phyloP scores from a whole-genome alignment of 1,140 invertebrate species.

The Chironomus striatipennis region DNA sequence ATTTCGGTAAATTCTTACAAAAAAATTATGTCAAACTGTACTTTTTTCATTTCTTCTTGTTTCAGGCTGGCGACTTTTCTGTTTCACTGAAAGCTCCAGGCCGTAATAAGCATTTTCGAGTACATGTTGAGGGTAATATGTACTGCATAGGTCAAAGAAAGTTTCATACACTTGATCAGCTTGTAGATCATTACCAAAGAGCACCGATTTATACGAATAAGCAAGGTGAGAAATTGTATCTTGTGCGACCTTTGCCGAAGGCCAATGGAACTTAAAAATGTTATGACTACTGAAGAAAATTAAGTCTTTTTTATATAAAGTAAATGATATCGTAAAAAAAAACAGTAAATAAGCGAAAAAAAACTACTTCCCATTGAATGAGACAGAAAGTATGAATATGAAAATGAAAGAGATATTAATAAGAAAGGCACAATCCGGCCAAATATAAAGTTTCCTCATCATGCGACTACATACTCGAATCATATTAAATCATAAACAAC shows the following conservation, averaged over 20 bases:
- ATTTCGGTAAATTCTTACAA: no score
- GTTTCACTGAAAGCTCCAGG: constrained; percentile 96
- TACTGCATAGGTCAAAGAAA: constrained; percentile 97
- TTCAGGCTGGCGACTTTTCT: constrained; percentile 94
- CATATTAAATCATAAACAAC: neutral
- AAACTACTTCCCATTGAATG: neutral
- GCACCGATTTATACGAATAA: constrained; percentile 98
- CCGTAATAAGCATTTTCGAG: constrained; percentile 98
- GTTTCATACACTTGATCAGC: constrained; percentile 90
- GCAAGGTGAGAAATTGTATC: constrained; percentile 85
- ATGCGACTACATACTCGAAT: constrained; percentile 7
- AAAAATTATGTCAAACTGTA: neutral
- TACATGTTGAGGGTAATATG: constrained; percentile 87
- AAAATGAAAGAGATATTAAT: no score
- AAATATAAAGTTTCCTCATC: neutral
- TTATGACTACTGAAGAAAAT: neutral
- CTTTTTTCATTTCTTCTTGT: constrained; percentile 29
- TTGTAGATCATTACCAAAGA: constrained; percentile 97
- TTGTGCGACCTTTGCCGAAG: constrained; percentile 77
- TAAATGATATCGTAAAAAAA: neutral
- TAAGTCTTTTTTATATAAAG: neutral
- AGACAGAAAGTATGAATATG: neutral
- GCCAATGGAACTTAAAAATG: constrained; percentile 43
- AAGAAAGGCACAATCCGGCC: no score
- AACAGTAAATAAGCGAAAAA: neutral